Evolutionary conservation across 2,888 invertebrate species (phyloP), one percentile per base, ranked within the genome.

Genomic region (Theristus sp.): DNA sequence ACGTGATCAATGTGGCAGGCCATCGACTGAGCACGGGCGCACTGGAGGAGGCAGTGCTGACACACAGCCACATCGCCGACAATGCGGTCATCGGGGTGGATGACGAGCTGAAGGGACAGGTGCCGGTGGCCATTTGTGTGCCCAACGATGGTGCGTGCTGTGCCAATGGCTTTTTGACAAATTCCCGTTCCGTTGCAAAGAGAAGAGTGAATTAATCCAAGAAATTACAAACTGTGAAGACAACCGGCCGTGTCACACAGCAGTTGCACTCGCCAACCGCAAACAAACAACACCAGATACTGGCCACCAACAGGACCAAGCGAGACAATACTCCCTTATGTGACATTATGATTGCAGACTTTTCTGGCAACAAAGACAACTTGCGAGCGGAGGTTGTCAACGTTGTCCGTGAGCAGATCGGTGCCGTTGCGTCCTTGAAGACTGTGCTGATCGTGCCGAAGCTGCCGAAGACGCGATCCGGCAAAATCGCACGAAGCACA

Each of bases 1-100:
- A 93, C 75, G 86, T 89, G 62, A 91, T 93, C 68, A 93, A 93
- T 74, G 91, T 93, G 1, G 88, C 93, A 0, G 93, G 91, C 0
- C 91, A 91, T 74, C 79, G 91, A 59, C 79, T 93, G 53, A 89
- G 89, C 0, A 89, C 90, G 20, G 55, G 55, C 20, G 55, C 55
- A 26, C 27, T 55, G 20, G 55, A 55, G 27, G 55, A 55, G 27
- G 27, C 28, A 25, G n/a, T 55, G 17, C 55, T 55, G 6, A 20
- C 3, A 6, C 49, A 49, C n/a, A 10, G n/a, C 17, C 25, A 2
- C 29, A 47, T 60, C 26, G 60, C 46, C 22, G 60, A 60, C 52
- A 57, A 57, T 52, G 60, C 60, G 20, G 57, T 60, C 13, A 30
- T 60, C 17, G 60, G 89, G 0, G 87, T 89, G 0, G 87, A 88